Percentiles rank a stretch among this genome's conserved stretches.
phyloP scores from a whole-genome alignment of 2,113 vertebrate species.

The Aramus guarauna region DNA sequence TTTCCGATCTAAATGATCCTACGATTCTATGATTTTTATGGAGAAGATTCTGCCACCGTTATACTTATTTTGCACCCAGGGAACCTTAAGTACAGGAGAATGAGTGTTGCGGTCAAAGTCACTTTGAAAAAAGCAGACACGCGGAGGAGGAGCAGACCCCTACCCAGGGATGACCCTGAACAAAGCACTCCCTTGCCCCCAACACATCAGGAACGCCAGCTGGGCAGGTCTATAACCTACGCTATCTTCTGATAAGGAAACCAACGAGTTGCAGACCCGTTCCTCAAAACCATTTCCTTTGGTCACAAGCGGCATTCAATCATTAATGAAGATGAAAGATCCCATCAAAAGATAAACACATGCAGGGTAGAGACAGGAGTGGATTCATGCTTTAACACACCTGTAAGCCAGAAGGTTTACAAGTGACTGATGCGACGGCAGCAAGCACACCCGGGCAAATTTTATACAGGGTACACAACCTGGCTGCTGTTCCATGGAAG shows the following conservation, averaged over 20 bases:
- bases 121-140: background rate
- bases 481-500: background rate
- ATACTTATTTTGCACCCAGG: rapidly evolving
- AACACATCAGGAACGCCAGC: background rate
- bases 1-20: too few species aligned
- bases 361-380: background rate
- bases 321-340: background rate
- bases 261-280: rapidly evolving
- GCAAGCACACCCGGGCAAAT: background rate
- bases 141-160: background rate
- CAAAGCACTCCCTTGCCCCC: background rate
- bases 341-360: background rate
- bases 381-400: background rate
- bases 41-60: background rate
- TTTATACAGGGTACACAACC: background rate
- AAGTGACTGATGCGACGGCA: background rate
- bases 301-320: background rate
- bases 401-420: background rate
- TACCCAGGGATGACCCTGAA: background rate
- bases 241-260: background rate
- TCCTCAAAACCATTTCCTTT: background rate
- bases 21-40: background rate
- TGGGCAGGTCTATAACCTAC: background rate
- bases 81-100: background rate
- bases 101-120: background rate